These are phyloP conservation scores for Plutella xylostella DNA, from an alignment of 2,888 invertebrate species.

Conservation along the genomic window DNA sequence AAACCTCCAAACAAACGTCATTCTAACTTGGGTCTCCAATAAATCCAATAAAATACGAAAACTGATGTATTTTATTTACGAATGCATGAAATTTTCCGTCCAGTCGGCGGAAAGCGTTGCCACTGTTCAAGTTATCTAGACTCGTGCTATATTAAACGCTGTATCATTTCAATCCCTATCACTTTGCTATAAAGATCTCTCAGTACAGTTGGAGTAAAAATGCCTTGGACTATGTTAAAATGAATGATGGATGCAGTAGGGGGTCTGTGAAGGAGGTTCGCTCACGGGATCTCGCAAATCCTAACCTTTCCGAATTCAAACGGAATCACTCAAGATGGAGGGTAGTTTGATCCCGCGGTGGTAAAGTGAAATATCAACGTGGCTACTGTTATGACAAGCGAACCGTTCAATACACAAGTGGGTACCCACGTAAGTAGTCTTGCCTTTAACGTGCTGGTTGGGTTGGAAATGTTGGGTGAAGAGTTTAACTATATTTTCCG, in stretches of 20 bases:
- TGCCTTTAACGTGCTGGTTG: not conserved
- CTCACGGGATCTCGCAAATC: slow-evolving; percentile 4
- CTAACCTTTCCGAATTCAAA: not conserved
- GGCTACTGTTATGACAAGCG: not conserved
- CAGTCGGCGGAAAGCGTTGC: too few species aligned
- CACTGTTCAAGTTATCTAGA: too few species aligned
- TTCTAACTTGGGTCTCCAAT: too few species aligned
- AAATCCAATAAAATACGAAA: too few species aligned
- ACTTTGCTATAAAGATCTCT: too few species aligned
- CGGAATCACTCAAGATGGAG: slow-evolving; percentile 6
- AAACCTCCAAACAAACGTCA: too few species aligned
- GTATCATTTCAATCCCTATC: too few species aligned
- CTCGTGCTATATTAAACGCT: too few species aligned
- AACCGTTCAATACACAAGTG: not conserved
- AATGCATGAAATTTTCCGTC: slow-evolving; percentile 1
- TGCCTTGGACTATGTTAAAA: not conserved
- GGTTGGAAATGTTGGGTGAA: too few species aligned
- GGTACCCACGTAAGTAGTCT: not conserved
- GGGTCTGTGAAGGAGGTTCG: not conserved
- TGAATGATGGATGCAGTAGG: not conserved
- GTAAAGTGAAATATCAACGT: slow-evolving; percentile 8
- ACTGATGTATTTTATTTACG: too few species aligned
- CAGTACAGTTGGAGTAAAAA: too few species aligned
- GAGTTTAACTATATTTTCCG: too few species aligned
- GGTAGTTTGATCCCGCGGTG: not conserved